These are phyloP conservation scores for Pelobates cultripes DNA, from an alignment of 2,797 vertebrate genomes.

Conservation along the genomic window DNA sequence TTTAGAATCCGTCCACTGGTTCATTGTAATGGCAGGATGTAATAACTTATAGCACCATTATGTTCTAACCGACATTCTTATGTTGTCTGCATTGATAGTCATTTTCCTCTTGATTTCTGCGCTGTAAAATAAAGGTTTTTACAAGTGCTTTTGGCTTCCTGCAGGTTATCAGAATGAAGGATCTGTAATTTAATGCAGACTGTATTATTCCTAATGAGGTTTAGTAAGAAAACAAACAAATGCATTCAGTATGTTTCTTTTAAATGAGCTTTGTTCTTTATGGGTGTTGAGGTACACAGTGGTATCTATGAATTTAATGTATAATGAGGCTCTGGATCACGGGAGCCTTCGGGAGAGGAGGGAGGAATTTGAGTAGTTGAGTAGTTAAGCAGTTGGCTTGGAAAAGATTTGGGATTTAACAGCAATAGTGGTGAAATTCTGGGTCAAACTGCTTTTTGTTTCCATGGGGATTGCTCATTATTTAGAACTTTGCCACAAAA, in stretches of 20 bases:
- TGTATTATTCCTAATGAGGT: conserved; percentile 41
- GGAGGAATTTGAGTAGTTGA: no score
- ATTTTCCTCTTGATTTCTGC: conserved; percentile 8
- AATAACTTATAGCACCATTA: not conserved
- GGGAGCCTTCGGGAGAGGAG: no score
- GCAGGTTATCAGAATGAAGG: conserved; percentile 19
- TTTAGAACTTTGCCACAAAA: no score
- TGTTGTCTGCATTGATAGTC: not conserved
- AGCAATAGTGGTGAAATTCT: no score
- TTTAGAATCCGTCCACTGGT: not conserved
- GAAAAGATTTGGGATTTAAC: no score
- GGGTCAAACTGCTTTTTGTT: no score
- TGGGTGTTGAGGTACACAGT: conserved; percentile 17
- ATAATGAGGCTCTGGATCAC: conserved; percentile 30
- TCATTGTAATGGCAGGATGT: not conserved
- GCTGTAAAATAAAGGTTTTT: not conserved
- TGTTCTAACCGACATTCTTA: not conserved
- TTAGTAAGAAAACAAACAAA: conserved; percentile 22
- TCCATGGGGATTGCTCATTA: no score
- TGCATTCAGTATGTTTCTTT: not conserved
- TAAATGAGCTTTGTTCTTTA: conserved; percentile 28
- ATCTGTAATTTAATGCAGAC: conserved; percentile 29
- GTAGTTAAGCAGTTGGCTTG: no score
- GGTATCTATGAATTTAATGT: conserved; percentile 30
- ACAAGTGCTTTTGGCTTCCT: not conserved